Evolutionary conservation across 2,888 invertebrate genomes (phyloP), one percentile per base, ranked within the genome.

Genomic region (Ariolimax columbianus): DNA sequence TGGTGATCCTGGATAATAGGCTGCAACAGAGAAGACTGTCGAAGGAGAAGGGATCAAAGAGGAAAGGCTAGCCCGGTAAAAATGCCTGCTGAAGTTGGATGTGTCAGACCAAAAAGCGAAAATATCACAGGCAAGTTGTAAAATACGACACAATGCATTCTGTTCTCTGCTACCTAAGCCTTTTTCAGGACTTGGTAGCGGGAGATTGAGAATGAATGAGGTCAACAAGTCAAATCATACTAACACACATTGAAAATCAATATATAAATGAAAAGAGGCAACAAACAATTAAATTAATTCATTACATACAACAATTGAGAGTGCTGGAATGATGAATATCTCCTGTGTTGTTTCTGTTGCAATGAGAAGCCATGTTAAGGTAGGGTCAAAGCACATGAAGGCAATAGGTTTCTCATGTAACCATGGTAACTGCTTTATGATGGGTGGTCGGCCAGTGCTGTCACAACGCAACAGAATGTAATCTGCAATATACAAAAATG

Each of bases 321-420:
- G 92, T 30, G 95, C 95, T 85, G 96, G 96, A 70, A 96, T 93
- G 88, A 96, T 95, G 90, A 95, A 96, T 30, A 96, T 93, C 14
- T 96, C 95, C 85, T 85, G 63, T 51, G 95, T 95, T 93, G 96
- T 96, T 38, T 95, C 91, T 87, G 95, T 93, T 66, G 93, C 92
- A 88, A 96, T 95, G 40, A 97, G 94, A 43, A 97, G 94, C 97
- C 97, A 97, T 70, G 96, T 96, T 83, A 97, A 97, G 86, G 96
- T 96, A 0, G 97, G 97, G 94, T 97, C 97, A 94, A 97, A 97
- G 93, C 97, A 97, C 93, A 97, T 87, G 38, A 92, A 91, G 26
- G 88, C 89, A 81, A 94, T 92, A 36, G 89, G 89, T 75, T 91
- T 91, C 17, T 91, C 91, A 68, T 88, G 88, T 85, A 90, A 88